phyloP scores from a whole-genome alignment of 2,888 invertebrate species.

The Aphidius colemani region DNA sequence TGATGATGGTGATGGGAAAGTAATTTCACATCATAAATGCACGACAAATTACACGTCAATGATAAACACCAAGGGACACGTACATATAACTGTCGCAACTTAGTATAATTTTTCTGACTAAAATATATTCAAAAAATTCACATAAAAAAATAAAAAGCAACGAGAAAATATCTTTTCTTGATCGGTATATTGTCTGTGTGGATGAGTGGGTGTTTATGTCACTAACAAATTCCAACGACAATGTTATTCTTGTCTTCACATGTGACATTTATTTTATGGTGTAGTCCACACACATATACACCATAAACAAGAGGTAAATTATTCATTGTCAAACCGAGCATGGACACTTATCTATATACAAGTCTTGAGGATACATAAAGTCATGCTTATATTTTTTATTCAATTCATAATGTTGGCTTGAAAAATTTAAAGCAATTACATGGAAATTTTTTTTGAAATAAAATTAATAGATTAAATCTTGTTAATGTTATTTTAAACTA shows the following conservation, averaged over 20 bases:
- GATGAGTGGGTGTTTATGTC: no score
- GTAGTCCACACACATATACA: background rate
- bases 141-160: no score
- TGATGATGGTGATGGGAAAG: no score
- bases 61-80: background rate
- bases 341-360: constrained; percentile 1
- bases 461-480: no score
- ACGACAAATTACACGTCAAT: background rate
- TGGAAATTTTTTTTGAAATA: background rate
- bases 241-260: constrained; percentile 3
- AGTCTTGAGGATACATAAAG: background rate
- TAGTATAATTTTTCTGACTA: no score
- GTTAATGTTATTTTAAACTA: no score
- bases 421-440: background rate
- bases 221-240: background rate
- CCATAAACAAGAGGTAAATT: constrained; percentile 25
- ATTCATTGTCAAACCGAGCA: constrained; percentile 29
- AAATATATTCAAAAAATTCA: no score
- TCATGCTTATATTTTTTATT: no score
- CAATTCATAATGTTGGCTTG: no score
- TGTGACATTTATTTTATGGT: constrained; percentile 9
- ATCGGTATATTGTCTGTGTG: no score
- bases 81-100: no score
- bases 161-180: no score
- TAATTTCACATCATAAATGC: background rate